Percentiles rank a stretch among this genome's conserved stretches.
These are phyloP conservation scores for Neomicropteryx cornuta DNA, from an alignment of 1,140 invertebrate species.

Conservation along the genomic window DNA sequence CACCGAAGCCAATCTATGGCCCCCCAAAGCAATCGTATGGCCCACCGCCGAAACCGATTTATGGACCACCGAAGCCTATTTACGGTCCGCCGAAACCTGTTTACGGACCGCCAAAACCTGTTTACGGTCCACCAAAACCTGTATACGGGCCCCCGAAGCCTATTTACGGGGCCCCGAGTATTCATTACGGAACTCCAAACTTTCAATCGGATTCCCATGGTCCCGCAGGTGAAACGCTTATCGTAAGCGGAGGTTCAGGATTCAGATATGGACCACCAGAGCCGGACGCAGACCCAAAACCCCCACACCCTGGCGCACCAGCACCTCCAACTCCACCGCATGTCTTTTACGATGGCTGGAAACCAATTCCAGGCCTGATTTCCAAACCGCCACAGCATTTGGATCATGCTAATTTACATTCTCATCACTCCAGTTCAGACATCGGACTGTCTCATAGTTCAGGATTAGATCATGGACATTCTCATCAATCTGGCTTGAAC, in stretches of 20 bases:
- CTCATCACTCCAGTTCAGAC: too few relatives aligned
- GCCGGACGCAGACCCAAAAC: slow-evolving; percentile 36
- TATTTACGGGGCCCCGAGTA: slow-evolving; percentile 35
- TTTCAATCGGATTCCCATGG: slow-evolving; percentile 35
- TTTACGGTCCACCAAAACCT: slow-evolving; percentile 26
- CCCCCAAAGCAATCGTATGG: slow-evolving; percentile 38
- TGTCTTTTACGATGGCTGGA: slow-evolving; percentile 74
- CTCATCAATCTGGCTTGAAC: too few relatives aligned
- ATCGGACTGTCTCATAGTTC: background rate
- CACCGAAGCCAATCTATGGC: slow-evolving; percentile 20
- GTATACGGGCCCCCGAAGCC: slow-evolving; percentile 29
- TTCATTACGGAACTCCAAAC: slow-evolving; percentile 34
- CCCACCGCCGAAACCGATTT: slow-evolving; percentile 26
- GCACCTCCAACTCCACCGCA: slow-evolving; percentile 61
- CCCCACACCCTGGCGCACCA: slow-evolving; percentile 51
- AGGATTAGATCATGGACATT: too few relatives aligned
- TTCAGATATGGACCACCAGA: slow-evolving; percentile 43
- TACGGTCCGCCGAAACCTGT: slow-evolving; percentile 36
- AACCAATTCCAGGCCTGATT: slow-evolving; percentile 56
- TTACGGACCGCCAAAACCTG: slow-evolving; percentile 20
- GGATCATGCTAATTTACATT: slow-evolving; percentile 17
- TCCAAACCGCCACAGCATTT: slow-evolving; percentile 21
- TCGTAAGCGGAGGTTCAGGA: slow-evolving; percentile 18
- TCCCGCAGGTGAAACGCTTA: slow-evolving; percentile 27
- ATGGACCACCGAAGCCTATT: slow-evolving; percentile 23